Conservation (phyloP, 2,113 vertebrate genomes). For the Hoplias malabaricus region DNA sequence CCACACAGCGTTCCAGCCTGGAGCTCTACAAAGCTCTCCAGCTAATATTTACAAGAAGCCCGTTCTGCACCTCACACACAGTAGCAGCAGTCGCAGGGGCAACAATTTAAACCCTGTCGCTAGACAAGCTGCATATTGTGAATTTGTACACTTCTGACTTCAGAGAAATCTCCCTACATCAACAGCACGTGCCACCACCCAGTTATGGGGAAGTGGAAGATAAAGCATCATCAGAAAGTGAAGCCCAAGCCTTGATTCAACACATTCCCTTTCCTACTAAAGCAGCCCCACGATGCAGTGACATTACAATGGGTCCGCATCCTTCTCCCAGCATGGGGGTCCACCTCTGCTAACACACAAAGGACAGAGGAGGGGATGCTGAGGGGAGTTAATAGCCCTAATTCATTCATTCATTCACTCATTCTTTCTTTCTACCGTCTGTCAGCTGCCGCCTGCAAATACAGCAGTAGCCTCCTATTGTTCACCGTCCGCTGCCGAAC, state of each 20-base stretch:
- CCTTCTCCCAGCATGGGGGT: slow-evolving; percentile 34
- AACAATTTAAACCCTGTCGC: background rate
- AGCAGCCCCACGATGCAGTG: slow-evolving; percentile 11
- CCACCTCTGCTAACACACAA: slow-evolving; percentile 43
- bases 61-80: background rate
- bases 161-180: background rate
- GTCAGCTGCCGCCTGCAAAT: background rate
- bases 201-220: slow-evolving; percentile 27
- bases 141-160: background rate
- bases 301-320: slow-evolving; percentile 14
- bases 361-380: slow-evolving; percentile 26
- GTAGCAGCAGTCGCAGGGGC: background rate
- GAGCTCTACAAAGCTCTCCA: slow-evolving; percentile 11
- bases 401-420: slow-evolving; percentile 16
- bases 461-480: slow-evolving; percentile 23
- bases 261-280: background rate
- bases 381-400: background rate
- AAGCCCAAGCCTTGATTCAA: background rate
- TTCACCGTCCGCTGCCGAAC: slow-evolving; percentile 29
- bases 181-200: slow-evolving; percentile 28
- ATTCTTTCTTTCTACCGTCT: slow-evolving; percentile 12
- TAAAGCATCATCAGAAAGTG: slow-evolving; percentile 5
- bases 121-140: background rate
- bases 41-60: slow-evolving; percentile 11
- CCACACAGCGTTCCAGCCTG: background rate